Base-by-base conservation (phyloP, 2,113 vertebrate genomes). In the Orientallactaga bullata region DNA sequence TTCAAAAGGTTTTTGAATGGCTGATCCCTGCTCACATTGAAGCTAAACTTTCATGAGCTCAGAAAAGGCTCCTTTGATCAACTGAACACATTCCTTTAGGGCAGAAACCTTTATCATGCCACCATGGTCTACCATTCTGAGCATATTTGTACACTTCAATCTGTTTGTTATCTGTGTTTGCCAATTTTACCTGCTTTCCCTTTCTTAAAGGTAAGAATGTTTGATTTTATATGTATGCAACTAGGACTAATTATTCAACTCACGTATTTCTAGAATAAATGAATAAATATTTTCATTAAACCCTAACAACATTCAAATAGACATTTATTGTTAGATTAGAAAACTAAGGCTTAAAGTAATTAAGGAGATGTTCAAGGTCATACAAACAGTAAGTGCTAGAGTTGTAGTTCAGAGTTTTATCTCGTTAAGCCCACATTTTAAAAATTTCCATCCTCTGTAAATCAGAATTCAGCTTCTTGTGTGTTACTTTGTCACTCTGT, bases 241-340 rank as follows among this genome's bases (percentile, higher is more conserved):
- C 30, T 69, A 60, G 24, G 39, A 79, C 17, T 60, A 2, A 65
- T 30, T 42, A 61, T 71, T 84, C 30, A 55, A 87, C n/a, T 42
- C 26, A 89, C 0, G 21, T n/a, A 68, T 66, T 81, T 77, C 13
- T 93, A 86, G 84, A 88, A 60, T 91, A 83, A 94, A 71, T 85
- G 20, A 81, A 86, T 76, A 37, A 69, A 79, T 61, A 7, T 65
- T 88, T 93, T 81, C 47, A 88, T 95, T 90, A 86, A 88, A 85
- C 60, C 20, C 4, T 90, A 81, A 85, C 20, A 92, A 47, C 0
- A 3, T 83, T 88, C 30, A 83, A 71, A 32, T 71, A 86, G 12
- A 11, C 60, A 85, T 35, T 88, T 65, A 86, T 47, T 92, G 84
- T 89, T 72, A 89, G 24, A 87, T 72, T 32, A 91, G 71, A 32